phyloP scores from a whole-genome alignment of 2,797 vertebrate species.

The Amphiprion clarkii region DNA sequence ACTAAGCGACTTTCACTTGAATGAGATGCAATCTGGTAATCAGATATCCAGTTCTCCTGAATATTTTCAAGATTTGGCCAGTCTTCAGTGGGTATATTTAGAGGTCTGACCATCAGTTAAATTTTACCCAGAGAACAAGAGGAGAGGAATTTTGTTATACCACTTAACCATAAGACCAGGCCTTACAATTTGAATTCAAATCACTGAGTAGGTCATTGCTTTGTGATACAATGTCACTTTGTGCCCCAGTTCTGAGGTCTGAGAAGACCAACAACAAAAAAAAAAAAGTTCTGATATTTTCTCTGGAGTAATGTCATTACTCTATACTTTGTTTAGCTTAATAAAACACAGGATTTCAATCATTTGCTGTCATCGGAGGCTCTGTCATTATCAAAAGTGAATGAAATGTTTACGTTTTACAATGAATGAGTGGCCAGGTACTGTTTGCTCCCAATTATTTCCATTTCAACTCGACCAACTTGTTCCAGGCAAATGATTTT shows the following conservation, averaged over 20 bases:
- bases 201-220: too few species aligned
- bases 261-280: not conserved
- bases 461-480: constrained; percentile 26
- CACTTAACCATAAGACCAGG: too few species aligned
- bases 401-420: constrained; percentile 11
- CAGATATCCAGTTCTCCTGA: too few species aligned
- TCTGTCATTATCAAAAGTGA: not conserved
- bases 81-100: too few species aligned
- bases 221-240: too few species aligned
- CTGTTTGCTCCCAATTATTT: constrained; percentile 42
- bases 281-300: not conserved
- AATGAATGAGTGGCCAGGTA: not conserved
- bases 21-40: too few species aligned
- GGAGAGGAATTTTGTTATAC: too few species aligned
- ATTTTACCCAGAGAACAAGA: too few species aligned
- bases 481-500: constrained; percentile 19
- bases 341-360: not conserved
- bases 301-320: not conserved
- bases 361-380: not conserved
- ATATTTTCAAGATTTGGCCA: too few species aligned
- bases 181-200: too few species aligned
- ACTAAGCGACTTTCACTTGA: too few species aligned
- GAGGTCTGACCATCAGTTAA: too few species aligned
- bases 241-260: not conserved
- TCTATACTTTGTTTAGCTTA: not conserved